phyloP scores from a whole-genome alignment of 2,113 vertebrate species.

The Ahaetulla prasina region DNA sequence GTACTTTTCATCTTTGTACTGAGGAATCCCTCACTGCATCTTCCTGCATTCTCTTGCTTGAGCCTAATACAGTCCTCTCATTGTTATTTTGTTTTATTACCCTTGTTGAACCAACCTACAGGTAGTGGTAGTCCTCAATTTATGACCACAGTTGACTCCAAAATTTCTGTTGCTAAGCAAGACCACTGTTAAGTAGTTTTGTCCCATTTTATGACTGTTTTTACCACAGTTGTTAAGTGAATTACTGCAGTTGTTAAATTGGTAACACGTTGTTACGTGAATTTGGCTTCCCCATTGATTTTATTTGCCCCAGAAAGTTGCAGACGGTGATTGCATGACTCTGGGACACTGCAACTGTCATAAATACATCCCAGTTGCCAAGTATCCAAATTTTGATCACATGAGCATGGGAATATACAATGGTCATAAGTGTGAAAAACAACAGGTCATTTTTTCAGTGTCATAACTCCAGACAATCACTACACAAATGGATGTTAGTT shows the following conservation, averaged over 20 bases:
- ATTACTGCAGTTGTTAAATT: neutral
- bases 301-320: neutral
- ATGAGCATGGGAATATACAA: neutral
- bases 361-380: neutral
- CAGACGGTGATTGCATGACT: neutral
- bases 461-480: neutral
- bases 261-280: neutral
- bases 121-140: neutral
- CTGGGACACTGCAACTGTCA: no score
- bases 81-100: neutral
- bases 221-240: neutral
- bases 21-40: neutral
- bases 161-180: neutral
- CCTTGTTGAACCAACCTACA: neutral
- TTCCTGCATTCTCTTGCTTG: neutral
- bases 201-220: neutral
- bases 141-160: neutral
- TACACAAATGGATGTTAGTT: neutral
- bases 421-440: neutral
- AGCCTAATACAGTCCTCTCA: neutral
- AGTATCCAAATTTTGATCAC: neutral
- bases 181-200: neutral
- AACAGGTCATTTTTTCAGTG: neutral
- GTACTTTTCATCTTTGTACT: neutral
- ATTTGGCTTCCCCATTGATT: neutral